phyloP scores from a whole-genome alignment of 30 jellyfish, hydroid and myxozoan species.

The Hydractinia symbiolongicarpus region DNA sequence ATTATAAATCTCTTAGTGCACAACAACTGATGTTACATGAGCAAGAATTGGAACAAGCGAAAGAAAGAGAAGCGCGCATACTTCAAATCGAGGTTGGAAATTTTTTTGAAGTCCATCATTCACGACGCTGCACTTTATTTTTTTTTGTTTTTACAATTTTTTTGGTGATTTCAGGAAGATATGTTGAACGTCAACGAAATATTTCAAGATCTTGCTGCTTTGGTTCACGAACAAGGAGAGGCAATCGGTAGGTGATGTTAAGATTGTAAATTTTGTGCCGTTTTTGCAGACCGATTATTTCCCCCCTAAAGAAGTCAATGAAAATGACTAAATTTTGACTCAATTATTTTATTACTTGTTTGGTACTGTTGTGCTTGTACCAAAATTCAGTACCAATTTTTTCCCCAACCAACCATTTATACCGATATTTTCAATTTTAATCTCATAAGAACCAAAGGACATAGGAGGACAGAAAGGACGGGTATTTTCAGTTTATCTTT shows the following conservation, averaged over 20 bases:
- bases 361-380: too few relatives aligned
- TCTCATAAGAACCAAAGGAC: too few relatives aligned
- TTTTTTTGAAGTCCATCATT: too few relatives aligned
- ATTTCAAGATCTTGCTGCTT: conserved; percentile 68
- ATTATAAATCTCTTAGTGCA: background rate
- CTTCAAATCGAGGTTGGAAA: conserved; percentile 61
- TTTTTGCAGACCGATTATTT: too few relatives aligned
- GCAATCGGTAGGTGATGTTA: conserved; percentile 39
- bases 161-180: conserved; percentile 42
- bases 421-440: too few relatives aligned
- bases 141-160: background rate
- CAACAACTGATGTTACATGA: conserved; percentile 34
- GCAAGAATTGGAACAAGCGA: conserved; percentile 58
- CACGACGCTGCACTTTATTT: background rate
- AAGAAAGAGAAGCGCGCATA: conserved; percentile 57
- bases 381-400: too few relatives aligned
- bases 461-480: too few relatives aligned
- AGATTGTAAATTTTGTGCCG: background rate
- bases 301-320: too few relatives aligned
- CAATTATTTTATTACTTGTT: too few relatives aligned
- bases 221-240: conserved; percentile 87
- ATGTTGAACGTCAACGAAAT: conserved; percentile 76
- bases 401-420: too few relatives aligned
- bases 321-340: too few relatives aligned
- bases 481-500: too few relatives aligned